These are phyloP conservation scores for Cinclus cinclus DNA, from an alignment of 2,113 vertebrate species.

Conservation along the genomic window DNA sequence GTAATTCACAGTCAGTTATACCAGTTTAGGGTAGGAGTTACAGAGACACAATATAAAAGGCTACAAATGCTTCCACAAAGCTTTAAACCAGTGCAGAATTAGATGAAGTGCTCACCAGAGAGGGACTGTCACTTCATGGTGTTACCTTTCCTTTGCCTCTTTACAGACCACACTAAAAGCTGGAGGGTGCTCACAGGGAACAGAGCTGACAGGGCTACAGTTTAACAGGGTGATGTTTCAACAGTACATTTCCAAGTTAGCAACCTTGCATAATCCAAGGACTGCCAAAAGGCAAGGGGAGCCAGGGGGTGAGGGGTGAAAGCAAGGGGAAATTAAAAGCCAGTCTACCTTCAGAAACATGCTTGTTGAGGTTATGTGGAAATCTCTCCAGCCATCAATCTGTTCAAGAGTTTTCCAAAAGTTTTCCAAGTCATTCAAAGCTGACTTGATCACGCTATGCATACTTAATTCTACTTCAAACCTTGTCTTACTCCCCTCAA, in stretches of 20 bases:
- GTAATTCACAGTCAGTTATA: neutral
- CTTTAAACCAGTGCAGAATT: neutral
- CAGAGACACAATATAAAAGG: neutral
- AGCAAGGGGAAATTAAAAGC: conserved; percentile 26
- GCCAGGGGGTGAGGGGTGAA: neutral
- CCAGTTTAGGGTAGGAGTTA: neutral
- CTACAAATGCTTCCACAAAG: neutral
- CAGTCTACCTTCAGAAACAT: neutral
- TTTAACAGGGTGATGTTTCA: conserved; percentile 36
- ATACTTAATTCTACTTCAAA: neutral
- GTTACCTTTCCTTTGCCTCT: neutral
- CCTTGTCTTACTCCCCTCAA: neutral
- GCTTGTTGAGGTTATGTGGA: neutral
- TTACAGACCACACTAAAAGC: neutral
- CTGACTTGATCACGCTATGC: neutral
- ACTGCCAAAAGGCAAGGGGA: neutral
- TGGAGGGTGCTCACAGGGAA: neutral
- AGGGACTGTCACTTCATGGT: neutral
- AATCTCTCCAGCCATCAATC: neutral
- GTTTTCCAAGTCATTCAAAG: neutral
- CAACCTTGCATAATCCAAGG: neutral
- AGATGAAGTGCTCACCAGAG: neutral
- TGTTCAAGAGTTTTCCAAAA: neutral
- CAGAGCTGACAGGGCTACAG: neutral
- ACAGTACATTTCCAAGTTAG: conserved; percentile 37